phyloP scores from a whole-genome alignment of 2,888 invertebrate species.

The Miltochrista miniata region DNA sequence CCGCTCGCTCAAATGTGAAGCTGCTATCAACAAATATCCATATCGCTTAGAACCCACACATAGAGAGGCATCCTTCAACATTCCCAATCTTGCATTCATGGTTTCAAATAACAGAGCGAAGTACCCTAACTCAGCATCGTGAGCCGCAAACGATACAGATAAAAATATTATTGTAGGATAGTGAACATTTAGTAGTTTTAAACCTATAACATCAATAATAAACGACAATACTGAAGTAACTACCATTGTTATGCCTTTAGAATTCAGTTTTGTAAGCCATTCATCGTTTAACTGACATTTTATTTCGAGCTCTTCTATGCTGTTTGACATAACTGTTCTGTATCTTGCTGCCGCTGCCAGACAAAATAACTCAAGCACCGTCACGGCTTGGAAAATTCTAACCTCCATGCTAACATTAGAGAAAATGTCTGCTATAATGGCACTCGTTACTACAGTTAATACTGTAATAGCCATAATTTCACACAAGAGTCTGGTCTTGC shows the following conservation, averaged over 20 bases:
- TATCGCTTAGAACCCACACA: slow-evolving; percentile 51
- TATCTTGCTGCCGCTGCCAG: slow-evolving; percentile 36
- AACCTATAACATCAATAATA: slow-evolving; percentile 45
- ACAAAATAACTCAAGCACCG: slow-evolving; percentile 36
- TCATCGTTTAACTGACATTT: slow-evolving; percentile 45
- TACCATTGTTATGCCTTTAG: slow-evolving; percentile 20
- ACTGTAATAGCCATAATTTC: slow-evolving; percentile 34
- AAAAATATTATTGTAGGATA: slow-evolving; percentile 33
- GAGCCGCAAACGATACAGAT: slow-evolving; percentile 48
- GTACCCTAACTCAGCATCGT: slow-evolving; percentile 58
- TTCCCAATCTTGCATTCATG: slow-evolving; percentile 52
- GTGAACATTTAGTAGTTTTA: slow-evolving; percentile 27
- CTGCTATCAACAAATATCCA: slow-evolving; percentile 52
- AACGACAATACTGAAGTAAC: slow-evolving; percentile 32
- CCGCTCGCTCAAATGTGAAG: slow-evolving; percentile 55
- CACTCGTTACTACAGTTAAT: slow-evolving; percentile 17
- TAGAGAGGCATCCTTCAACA: slow-evolving; percentile 35
- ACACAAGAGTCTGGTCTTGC: slow-evolving; percentile 35
- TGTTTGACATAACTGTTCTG: slow-evolving; percentile 32
- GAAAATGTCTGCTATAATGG: slow-evolving; percentile 36
- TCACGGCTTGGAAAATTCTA: slow-evolving; percentile 35
- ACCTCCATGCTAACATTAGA: slow-evolving; percentile 10
- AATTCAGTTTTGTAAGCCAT: slow-evolving; percentile 27
- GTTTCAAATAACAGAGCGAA: slow-evolving; percentile 50
- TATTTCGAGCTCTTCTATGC: slow-evolving; percentile 48